Evolutionary conservation across 2,797 vertebrate genomes (phyloP).

Genomic region (Thamnophis elegans): DNA sequence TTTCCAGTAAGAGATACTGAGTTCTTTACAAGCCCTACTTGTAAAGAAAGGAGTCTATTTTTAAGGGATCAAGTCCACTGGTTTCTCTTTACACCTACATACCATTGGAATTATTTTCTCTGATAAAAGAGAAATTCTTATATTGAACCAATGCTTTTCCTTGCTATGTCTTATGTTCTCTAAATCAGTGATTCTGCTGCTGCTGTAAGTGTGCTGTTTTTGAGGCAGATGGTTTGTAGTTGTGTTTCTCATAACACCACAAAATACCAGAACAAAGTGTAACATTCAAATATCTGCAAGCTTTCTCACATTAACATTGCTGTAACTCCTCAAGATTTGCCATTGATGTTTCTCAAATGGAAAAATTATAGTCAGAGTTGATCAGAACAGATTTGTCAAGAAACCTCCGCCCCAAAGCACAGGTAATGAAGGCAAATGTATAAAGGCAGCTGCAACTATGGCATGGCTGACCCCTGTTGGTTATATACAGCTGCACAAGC

Average conservation of each 20-base stretch:
- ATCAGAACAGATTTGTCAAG: neutral
- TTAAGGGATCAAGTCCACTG: neutral
- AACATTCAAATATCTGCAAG: neutral
- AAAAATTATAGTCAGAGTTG: neutral
- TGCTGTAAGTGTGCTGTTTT: neutral
- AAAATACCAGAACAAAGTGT: neutral
- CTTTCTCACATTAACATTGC: neutral
- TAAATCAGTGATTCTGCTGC: neutral
- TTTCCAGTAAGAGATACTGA: neutral
- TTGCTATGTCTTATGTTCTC: neutral
- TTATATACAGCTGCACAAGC: neutral
- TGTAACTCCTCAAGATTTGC: too few relatives aligned
- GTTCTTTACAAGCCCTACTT: neutral
- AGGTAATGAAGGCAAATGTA: conserved; percentile 13
- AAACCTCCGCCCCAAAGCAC: conserved; percentile 46
- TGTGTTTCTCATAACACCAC: neutral
- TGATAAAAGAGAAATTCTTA: neutral
- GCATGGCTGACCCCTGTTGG: neutral
- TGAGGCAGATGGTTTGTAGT: neutral
- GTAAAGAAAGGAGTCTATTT: neutral
- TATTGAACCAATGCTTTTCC: neutral
- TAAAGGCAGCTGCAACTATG: conserved; percentile 59
- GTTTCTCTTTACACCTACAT: neutral
- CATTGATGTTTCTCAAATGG: neutral
- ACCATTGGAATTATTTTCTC: neutral